A percentile compares a stretch with the other conserved stretches of the same genome.
phyloP scores from a whole-genome alignment of 2,113 vertebrate species.

The Cariama cristata region DNA sequence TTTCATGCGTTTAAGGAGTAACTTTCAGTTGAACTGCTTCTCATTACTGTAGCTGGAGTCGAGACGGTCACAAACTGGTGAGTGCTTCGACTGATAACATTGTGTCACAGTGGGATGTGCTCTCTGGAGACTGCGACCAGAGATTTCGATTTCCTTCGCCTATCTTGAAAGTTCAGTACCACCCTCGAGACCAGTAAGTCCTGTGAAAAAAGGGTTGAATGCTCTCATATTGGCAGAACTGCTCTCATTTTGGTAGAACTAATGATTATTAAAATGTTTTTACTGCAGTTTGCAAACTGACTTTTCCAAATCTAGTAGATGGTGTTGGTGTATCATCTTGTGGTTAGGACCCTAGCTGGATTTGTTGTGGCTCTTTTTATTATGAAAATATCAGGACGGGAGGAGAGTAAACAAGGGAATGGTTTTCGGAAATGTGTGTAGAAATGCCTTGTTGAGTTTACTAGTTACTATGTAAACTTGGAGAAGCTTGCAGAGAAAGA shows the following conservation, averaged over 20 bases:
- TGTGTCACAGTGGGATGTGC: conserved; percentile 97
- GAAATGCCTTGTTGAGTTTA: neutral
- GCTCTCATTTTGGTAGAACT: accelerated
- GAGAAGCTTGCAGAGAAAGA: neutral
- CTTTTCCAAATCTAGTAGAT: accelerated
- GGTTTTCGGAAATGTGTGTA: accelerated
- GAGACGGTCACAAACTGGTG: conserved; percentile 97
- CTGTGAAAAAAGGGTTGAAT: neutral
- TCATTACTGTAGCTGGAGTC: conserved; percentile 87
- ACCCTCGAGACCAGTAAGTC: conserved; percentile 95
- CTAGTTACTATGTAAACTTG: neutral
- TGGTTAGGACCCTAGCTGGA: neutral
- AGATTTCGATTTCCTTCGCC: conserved; percentile 96
- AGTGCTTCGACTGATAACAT: conserved; percentile 98
- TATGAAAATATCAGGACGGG: neutral
- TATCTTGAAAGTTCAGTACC: conserved; percentile 95
- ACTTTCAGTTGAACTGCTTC: neutral
- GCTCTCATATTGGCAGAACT: neutral
- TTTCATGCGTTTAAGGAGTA: accelerated
- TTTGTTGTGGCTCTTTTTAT: neutral
- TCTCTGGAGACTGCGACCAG: conserved; percentile 97
- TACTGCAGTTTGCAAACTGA: accelerated
- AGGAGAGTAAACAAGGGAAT: neutral
- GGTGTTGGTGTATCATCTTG: accelerated
- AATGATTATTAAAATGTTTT: accelerated